Conservation (phyloP, 2,888 invertebrate species). For the Mamestra brassicae region DNA sequence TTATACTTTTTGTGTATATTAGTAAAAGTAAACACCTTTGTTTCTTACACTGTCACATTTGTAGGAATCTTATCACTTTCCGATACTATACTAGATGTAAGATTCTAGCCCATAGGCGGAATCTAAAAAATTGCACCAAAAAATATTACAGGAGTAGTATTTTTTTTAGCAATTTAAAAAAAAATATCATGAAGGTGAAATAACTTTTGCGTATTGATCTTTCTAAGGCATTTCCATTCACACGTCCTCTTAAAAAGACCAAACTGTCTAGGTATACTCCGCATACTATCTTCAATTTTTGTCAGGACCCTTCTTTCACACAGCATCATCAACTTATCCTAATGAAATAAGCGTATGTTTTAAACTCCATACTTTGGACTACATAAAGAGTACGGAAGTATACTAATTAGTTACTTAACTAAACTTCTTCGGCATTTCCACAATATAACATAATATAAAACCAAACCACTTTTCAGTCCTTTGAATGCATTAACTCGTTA, state of each 20-base stretch:
- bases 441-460: not conserved
- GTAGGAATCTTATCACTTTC: conserved; percentile 43
- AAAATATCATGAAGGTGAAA: not conserved
- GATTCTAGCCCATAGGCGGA: conserved; percentile 3
- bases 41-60: conserved; percentile 47
- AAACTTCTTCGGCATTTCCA: not conserved
- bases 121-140: not conserved
- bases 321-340: not conserved
- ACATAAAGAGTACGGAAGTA: too few species aligned
- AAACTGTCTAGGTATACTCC: not conserved
- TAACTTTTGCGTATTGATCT: not conserved
- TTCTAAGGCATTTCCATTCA: not conserved
- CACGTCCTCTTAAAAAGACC: not conserved
- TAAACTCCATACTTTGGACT: not conserved
- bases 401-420: too few species aligned
- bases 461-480: not conserved
- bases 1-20: conserved; percentile 82
- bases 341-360: not conserved
- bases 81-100: conserved; percentile 29
- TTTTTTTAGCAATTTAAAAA: too few species aligned
- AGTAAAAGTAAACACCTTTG: conserved; percentile 80
- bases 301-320: not conserved
- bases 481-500: not conserved
- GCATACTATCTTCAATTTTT: not conserved
- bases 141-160: too few species aligned